Base-by-base conservation (phyloP, 2,113 vertebrate genomes). In the Illadopsis cleaveri region DNA sequence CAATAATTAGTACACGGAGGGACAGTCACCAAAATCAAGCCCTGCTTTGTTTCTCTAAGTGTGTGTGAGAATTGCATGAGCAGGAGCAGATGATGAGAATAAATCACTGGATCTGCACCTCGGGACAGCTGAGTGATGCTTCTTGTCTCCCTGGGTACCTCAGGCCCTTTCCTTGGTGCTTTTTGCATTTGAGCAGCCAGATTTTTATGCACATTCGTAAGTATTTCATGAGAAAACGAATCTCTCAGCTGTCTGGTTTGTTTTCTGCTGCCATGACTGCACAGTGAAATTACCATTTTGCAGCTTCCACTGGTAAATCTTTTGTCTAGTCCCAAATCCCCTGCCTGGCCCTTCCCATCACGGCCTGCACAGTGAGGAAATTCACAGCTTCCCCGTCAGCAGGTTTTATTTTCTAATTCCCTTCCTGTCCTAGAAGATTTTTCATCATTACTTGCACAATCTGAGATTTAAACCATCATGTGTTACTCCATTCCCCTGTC, bases 1-100 rank as follows among this genome's bases (percentile, higher is more conserved):
- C 90, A 96, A 77, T 60, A 92, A 96, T 92, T 45, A 77, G 71
- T 38, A 50, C 79, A 47, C 85, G 56, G 48, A 92, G 85, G 82
- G 68, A 80, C 66, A 61, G 30, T 73, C 66, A 24, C 37, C 50
- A 80, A 40, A 65, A 80, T 38, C 76, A 80, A 88, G 16, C 37
- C 66, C 71, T 44, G 64, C 62, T 73, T 88, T 77, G 76, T 47
- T 70, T 90, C 71, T 38, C 33, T 9, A 7, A 77, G 62, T 25
- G 23, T 44, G 24, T 72, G 75, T 33, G 66, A 77, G 79, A 8
- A 15, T 38, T 53, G 75, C 85, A 33, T 9, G 64, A 70, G 37
- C 8, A 75, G 81, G 40, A 91, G n/a, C 40, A 82, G 78, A 51
- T 80, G 23, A 54, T 65, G 8, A 40, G 82, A 47, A 58, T 83